Evolutionary conservation across 2,888 invertebrate genomes (phyloP), one percentile per base, ranked within the genome.

Genomic region (Drosophila peninsularis): DNA sequence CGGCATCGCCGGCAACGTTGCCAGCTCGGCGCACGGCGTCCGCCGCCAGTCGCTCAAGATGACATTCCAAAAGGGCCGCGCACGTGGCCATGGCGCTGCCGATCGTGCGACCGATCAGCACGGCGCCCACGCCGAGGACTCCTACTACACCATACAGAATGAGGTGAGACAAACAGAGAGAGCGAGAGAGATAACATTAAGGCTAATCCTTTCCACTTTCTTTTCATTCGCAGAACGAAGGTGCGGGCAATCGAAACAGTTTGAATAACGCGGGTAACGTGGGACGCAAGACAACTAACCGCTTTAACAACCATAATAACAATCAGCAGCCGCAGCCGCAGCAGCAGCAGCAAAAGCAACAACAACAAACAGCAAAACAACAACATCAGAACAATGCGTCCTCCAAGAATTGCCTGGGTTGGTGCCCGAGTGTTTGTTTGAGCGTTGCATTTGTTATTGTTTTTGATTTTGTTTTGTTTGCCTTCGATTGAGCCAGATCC

Each of bases 11-110:
- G 63, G 67, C 7, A 66, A 62, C 13, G 44, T n/a, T 14, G 71
- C 71, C 11, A 71, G 65, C 37, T 80, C 76, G n/a, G 80, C 77
- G 14, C 75, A 80, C 17, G 84, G 85, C 11, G 90, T 81, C 13
- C 90, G 91, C 14, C 94, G 95, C 73, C 95, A 94, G 71, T 95
- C 96, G 0, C 91, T 96, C 78, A 96, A 96, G 92, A 96, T 96
- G 95, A 96, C 96, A 68, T 94, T 96, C 91, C 95, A 95, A 92
- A 96, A 95, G 91, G 94, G 95, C 49, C 93, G 94, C 2, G 94
- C 94, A 32, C 94, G 94, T 79, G 93, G 93, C 19, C 92, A 91
- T 36, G 87, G 92, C 44, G 85, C 82, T 19, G 92, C 93, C 39
- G 93, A 93, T 65, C 91, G 91, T 49, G 73, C 90, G 21, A 70